Percentiles rank a stretch among this genome's conserved stretches.
These are phyloP conservation scores for Clavelina lepadiformis DNA, from an alignment of 23 tunicate genomes.

Conservation along the genomic window DNA sequence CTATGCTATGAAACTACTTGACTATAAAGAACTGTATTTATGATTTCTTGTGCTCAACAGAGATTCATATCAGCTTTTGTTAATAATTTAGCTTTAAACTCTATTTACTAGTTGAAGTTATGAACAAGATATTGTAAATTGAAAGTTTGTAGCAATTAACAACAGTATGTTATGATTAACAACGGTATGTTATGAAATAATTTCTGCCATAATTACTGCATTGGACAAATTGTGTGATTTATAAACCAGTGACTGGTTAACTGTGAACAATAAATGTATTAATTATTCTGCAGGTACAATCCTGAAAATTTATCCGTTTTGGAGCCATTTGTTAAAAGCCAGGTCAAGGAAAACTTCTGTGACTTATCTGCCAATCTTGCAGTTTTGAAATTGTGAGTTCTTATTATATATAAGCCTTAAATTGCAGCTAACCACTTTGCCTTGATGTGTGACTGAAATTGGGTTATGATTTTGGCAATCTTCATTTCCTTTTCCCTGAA, in stretches of 20 bases:
- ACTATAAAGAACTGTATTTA: not conserved
- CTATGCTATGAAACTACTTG: too few relatives aligned
- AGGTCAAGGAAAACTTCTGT: constrained; percentile 46
- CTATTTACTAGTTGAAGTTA: too few relatives aligned
- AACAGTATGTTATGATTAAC: too few relatives aligned
- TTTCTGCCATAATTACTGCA: too few relatives aligned
- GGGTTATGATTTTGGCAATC: not conserved
- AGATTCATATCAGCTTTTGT: not conserved
- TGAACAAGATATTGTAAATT: too few relatives aligned
- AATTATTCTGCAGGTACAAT: constrained; percentile 43
- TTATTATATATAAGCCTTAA: not conserved
- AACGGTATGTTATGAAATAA: too few relatives aligned
- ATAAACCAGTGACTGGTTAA: too few relatives aligned
- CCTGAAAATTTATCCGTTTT: constrained; percentile 70
- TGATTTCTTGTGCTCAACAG: not conserved
- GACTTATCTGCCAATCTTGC: constrained; percentile 79
- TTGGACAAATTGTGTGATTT: too few relatives aligned
- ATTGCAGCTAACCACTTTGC: not conserved
- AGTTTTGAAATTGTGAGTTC: constrained; percentile 63
- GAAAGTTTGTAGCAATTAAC: too few relatives aligned
- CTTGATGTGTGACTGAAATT: not conserved
- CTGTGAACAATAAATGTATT: not conserved
- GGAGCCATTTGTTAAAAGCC: constrained; percentile 62
- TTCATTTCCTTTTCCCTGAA: not conserved
- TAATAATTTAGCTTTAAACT: too few relatives aligned